Evolutionary conservation across 1,140 invertebrate species (phyloP).

Genomic region (Meloidogyne chitwoodi): DNA sequence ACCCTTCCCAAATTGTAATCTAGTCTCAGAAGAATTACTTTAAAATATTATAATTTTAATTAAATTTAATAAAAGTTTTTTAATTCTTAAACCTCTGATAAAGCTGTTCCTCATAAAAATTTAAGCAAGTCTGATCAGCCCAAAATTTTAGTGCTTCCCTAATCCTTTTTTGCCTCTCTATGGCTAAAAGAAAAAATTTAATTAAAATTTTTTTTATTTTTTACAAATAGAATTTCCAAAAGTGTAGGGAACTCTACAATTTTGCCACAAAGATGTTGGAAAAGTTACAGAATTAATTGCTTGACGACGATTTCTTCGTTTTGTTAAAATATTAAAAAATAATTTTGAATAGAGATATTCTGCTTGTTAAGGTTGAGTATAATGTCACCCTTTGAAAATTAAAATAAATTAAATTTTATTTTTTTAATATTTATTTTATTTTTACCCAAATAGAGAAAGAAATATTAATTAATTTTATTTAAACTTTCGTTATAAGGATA

Average conservation of each 20-base stretch:
- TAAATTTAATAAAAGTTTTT: background rate
- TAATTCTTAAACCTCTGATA: background rate
- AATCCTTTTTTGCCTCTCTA: background rate
- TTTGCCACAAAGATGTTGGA: background rate
- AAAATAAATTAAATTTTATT: too few relatives aligned
- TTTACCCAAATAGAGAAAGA: too few relatives aligned
- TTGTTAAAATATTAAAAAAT: too few relatives aligned
- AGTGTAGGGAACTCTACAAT: background rate
- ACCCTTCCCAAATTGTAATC: background rate
- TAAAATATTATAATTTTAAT: too few relatives aligned
- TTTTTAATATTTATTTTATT: too few relatives aligned
- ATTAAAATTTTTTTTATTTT: background rate
- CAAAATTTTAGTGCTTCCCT: background rate
- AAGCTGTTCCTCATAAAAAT: background rate
- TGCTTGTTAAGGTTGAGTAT: background rate
- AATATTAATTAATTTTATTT: too few relatives aligned
- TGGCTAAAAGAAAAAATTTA: background rate
- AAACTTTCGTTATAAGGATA: too few relatives aligned
- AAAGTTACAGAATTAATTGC: background rate
- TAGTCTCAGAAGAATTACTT: background rate
- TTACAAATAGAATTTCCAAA: background rate
- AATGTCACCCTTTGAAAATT: background rate
- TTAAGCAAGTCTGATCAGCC: constrained; percentile 2
- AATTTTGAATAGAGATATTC: background rate
- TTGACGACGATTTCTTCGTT: background rate